A percentile compares a stretch with the other conserved stretches of the same genome.
These are phyloP conservation scores for Hofmannophila pseudospretella DNA, from an alignment of 2,888 invertebrate species.

Conservation along the genomic window DNA sequence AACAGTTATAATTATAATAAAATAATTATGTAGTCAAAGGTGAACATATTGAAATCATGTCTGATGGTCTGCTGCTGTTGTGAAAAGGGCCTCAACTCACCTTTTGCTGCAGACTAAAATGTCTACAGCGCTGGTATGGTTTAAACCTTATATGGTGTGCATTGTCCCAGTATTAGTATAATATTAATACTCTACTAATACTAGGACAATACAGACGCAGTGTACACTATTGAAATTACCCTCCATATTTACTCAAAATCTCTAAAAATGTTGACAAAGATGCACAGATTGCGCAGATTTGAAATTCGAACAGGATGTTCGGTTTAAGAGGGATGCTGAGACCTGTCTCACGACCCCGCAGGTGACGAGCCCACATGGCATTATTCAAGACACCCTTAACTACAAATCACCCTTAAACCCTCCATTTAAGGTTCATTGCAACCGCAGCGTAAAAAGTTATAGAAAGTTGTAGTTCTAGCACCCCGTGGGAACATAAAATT, in stretches of 20 bases:
- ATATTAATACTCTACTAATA: no score
- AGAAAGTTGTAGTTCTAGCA: slow-evolving; percentile 4
- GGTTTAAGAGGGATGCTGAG: slow-evolving; percentile 66
- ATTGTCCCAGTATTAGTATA: no score
- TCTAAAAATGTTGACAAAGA: slow-evolving; percentile 18
- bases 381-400: neutral
- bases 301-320: slow-evolving; percentile 51
- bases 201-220: no score
- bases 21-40: no score
- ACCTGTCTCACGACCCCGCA: slow-evolving; percentile 71
- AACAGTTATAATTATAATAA: no score
- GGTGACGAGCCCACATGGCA: slow-evolving; percentile 45
- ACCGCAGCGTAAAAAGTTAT: neutral
- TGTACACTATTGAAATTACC: neutral
- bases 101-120: no score
- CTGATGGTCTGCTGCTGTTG: no score
- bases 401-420: slow-evolving; percentile 3
- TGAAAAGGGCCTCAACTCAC: no score
- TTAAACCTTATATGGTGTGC: no score
- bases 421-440: slow-evolving; percentile 3
- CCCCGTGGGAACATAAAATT: slow-evolving; percentile 65
- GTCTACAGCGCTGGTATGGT: no score
- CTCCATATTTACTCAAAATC: slow-evolving; percentile 3
- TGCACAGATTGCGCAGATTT: slow-evolving; percentile 51
- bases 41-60: no score